A percentile compares a stretch with the other conserved stretches of the same genome.
Conservation (phyloP, 1,140 invertebrate genomes). For the Nilaparvata lugens region DNA sequence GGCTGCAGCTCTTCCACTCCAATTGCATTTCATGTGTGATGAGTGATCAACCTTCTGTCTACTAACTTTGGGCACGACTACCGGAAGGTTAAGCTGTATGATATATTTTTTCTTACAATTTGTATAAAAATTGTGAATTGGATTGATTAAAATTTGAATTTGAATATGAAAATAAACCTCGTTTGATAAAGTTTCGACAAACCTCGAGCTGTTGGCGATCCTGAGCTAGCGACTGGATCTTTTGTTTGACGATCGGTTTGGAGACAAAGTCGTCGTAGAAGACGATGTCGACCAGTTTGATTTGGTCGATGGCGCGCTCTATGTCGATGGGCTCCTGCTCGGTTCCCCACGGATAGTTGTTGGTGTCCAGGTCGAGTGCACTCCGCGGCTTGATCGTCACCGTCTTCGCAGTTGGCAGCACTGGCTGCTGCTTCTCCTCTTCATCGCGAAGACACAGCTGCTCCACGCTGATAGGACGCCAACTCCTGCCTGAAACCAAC, state of each 20-base stretch:
- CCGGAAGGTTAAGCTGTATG: no score
- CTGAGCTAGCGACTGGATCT: no score
- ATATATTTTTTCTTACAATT: no score
- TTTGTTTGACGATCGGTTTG: background rate
- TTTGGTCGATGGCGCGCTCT: slow-evolving; percentile 43
- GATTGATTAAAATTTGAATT: no score
- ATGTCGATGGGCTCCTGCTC: slow-evolving; percentile 55
- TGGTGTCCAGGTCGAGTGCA: slow-evolving; percentile 1
- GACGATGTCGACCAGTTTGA: slow-evolving; percentile 54
- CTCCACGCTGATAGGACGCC: slow-evolving; percentile 28
- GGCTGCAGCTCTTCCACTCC: no score
- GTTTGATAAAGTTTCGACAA: no score
- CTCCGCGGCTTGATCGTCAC: slow-evolving; percentile 8
- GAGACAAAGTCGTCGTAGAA: slow-evolving; percentile 52
- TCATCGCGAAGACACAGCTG: slow-evolving; percentile 8
- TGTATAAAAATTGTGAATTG: no score
- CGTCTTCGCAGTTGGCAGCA: background rate
- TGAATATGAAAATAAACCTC: no score
- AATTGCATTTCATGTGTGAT: no score
- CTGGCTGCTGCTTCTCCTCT: background rate
- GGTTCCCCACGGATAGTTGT: slow-evolving; percentile 41
- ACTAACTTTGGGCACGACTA: no score
- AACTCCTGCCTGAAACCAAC: background rate
- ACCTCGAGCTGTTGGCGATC: no score
- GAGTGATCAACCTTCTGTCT: no score